Conservation (phyloP, 2,888 invertebrate genomes). For the Agelastica alni region DNA sequence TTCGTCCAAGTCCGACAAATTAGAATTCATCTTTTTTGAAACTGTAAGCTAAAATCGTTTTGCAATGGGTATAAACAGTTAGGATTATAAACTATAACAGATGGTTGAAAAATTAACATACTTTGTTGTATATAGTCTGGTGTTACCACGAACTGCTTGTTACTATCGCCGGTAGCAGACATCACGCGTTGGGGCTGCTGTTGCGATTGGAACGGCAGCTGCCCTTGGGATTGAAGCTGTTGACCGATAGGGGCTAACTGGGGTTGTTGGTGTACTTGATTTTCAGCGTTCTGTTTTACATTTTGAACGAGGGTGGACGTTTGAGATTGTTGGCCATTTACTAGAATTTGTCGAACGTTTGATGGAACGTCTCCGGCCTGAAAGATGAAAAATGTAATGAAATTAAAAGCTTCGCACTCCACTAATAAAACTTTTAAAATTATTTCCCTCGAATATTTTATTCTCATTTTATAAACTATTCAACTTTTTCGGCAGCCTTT, state of each 20-base stretch:
- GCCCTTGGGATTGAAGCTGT: constrained; percentile 14
- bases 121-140: constrained; percentile 94
- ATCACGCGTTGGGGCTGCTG: constrained; percentile 31
- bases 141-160: constrained; percentile 80
- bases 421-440: no score
- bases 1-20: background rate
- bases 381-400: no score
- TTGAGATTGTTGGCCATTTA: constrained; percentile 55
- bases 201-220: constrained; percentile 18
- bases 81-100: constrained; percentile 57
- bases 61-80: constrained; percentile 57
- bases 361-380: constrained; percentile 34
- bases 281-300: constrained; percentile 49
- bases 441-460: no score
- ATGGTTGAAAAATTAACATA: constrained; percentile 64
- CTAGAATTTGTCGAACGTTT: constrained; percentile 49
- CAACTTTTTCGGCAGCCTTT: no score
- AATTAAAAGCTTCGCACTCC: no score
- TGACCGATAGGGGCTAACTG: constrained; percentile 22
- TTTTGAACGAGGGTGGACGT: constrained; percentile 52
- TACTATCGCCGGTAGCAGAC: constrained; percentile 43
- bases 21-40: constrained; percentile 36
- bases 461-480: no score
- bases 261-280: constrained; percentile 23
- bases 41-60: constrained; percentile 51